Percentiles rank a stretch among this genome's conserved stretches.
phyloP scores from a whole-genome alignment of 1,140 invertebrate species.

The Ostrea denselamellosa region DNA sequence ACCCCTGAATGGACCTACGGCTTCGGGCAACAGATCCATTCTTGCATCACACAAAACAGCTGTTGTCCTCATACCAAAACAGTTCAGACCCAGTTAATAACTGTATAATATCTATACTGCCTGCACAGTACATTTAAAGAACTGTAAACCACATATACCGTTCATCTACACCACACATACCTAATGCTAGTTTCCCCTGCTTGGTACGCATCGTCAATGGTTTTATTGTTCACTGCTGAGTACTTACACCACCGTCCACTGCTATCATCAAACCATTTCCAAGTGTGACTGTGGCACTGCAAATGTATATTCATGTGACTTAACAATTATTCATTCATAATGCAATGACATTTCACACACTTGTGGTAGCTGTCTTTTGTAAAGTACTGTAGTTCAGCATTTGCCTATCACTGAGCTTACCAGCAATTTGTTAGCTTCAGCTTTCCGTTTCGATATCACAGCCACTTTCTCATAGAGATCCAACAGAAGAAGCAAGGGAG shows the following conservation, averaged over 20 bases:
- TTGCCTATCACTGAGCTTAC: constrained; percentile 78
- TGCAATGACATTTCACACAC: too few relatives aligned
- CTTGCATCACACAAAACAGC: too few relatives aligned
- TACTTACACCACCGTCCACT: constrained; percentile 91
- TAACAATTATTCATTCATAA: not conserved
- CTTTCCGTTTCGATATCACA: constrained; percentile 85
- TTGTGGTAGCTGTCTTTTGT: too few relatives aligned
- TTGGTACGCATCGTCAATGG: constrained; percentile 91
- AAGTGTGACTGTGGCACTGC: constrained; percentile 82
- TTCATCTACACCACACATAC: constrained; percentile 47
- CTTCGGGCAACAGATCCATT: too few relatives aligned
- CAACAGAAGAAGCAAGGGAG: constrained; percentile 87
- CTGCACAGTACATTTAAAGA: too few relatives aligned
- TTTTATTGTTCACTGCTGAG: constrained; percentile 86
- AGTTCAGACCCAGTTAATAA: too few relatives aligned
- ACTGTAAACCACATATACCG: too few relatives aligned
- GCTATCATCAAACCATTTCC: constrained; percentile 93
- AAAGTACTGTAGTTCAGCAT: too few relatives aligned
- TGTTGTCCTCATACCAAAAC: too few relatives aligned
- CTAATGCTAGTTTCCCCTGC: constrained; percentile 86
- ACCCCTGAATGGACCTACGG: too few relatives aligned
- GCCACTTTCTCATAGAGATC: constrained; percentile 91
- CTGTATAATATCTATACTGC: too few relatives aligned
- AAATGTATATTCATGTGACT: not conserved
- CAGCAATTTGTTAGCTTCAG: constrained; percentile 83